Evolutionary conservation across 2,888 invertebrate species (phyloP).

Genomic region (Xanthorhoe spadicearia): DNA sequence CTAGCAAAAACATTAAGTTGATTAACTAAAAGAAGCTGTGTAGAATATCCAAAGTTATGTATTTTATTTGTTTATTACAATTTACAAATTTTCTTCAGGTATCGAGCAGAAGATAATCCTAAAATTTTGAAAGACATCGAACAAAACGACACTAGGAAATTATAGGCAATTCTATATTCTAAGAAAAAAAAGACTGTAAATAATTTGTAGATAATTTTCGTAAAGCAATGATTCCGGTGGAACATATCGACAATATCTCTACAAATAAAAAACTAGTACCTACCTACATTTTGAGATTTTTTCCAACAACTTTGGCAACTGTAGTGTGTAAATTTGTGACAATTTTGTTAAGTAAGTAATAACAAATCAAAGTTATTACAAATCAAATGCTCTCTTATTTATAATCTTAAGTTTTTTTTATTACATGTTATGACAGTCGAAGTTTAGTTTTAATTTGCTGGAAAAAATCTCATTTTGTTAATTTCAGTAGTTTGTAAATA

Average conservation of each 20-base stretch:
- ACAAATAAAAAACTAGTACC: constrained; percentile 31
- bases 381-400: too few species aligned
- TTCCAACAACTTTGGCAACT: constrained; percentile 17
- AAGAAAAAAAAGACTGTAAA: constrained; percentile 77
- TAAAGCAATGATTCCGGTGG: constrained; percentile 72
- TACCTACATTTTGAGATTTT: constrained; percentile 13
- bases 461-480: constrained; percentile 27
- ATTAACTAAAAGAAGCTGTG: too few species aligned
- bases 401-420: too few species aligned
- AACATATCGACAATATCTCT: constrained; percentile 80
- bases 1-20: too few species aligned
- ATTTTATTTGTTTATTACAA: background rate
- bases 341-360: too few species aligned
- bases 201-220: constrained; percentile 64
- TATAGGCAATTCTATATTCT: constrained; percentile 62
- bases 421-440: too few species aligned
- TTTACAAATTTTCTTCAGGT: constrained; percentile 51
- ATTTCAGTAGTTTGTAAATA: constrained; percentile 51
- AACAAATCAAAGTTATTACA: too few species aligned
- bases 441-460: constrained; percentile 17
- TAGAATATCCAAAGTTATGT: too few species aligned
- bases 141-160: constrained; percentile 66
- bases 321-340: too few species aligned
- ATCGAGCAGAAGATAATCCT: constrained; percentile 59
- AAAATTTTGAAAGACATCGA: constrained; percentile 62